Percentiles rank a stretch among this genome's conserved stretches.
These are phyloP conservation scores for Lutraria lutraria DNA, from an alignment of 2,888 invertebrate genomes.

Conservation along the genomic window DNA sequence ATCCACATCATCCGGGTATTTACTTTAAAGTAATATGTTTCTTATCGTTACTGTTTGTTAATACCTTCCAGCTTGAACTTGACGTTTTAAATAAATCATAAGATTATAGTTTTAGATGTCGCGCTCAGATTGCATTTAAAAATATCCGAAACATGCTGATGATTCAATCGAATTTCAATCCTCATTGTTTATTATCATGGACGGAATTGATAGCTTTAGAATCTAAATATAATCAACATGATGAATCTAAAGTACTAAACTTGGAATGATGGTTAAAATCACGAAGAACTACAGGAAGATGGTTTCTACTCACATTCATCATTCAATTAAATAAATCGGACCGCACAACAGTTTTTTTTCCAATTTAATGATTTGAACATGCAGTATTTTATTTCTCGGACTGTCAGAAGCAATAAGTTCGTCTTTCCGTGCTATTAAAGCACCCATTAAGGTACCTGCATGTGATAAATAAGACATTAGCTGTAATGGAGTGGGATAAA, in stretches of 20 bases:
- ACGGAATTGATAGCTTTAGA: too few species aligned
- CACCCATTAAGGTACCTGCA: not conserved
- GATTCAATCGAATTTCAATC: too few species aligned
- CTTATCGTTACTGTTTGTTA: not conserved
- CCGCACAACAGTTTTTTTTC: too few species aligned
- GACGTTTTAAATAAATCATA: not conserved
- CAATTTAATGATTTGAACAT: too few species aligned
- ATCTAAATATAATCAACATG: too few species aligned
- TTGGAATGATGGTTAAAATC: too few species aligned
- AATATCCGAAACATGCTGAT: not conserved
- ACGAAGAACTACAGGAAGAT: too few species aligned
- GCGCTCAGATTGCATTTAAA: not conserved
- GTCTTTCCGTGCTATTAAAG: not conserved
- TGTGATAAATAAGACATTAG: not conserved
- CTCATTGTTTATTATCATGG: too few species aligned
- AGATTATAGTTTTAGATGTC: not conserved
- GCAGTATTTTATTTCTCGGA: not conserved
- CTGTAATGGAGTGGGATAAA: not conserved
- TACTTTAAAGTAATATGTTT: not conserved
- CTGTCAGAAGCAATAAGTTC: not conserved
- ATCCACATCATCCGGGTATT: not conserved
- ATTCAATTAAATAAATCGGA: too few species aligned
- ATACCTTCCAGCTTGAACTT: not conserved
- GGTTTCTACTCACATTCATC: too few species aligned
- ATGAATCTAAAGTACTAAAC: too few species aligned